Evolutionary conservation across 1,140 invertebrate genomes (phyloP), one percentile per base, ranked within the genome.

Genomic region (Rhopalosiphum padi): DNA sequence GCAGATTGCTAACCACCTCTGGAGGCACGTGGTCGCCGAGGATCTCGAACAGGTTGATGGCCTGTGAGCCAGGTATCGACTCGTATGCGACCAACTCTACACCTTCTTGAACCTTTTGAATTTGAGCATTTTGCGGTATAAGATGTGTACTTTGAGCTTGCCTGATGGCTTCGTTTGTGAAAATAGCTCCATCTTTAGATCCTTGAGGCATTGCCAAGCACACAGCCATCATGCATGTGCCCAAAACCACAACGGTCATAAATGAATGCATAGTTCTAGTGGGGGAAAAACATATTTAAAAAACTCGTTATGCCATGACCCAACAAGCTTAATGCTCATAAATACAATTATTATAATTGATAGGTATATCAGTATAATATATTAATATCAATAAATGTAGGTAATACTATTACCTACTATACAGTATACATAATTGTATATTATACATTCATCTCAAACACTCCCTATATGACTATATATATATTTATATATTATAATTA

Each of bases 1-100:
- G 97, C 25, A 98, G 96, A 95, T 98, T 98, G 96, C 97, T 97
- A 94, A 98, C 97, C n/a, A 98, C 97, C 95, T 98, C 97, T 35
- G 97, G 96, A 41, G 97, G 97, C 43, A 98, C 97, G 95, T 98
- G 97, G 94, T 97, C 97, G 15, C 97, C 97, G 37, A 98, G 96
- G 94, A 98, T 97, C 94, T 97, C 97, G 95, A 97, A 97, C 0
- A 98, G 96, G 95, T 98, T 97, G 95, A 98, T 97, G 94, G 96
- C 96, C 95, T 98, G 97, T 95, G 97, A 97, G 41, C 97, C 97
- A 94, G 97, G 97, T 94, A 98, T 98, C 55, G 97, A 97, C 95
- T 98, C 97, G 94, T 97, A 98, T 0, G 97, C 97, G 0, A 97
- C 97, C 94, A 98, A 95, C 95, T 98, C 97, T 85, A 98, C 97